A percentile compares a stretch with the other conserved stretches of the same genome.
Evolutionary conservation across 1,140 invertebrate species (phyloP).

Genomic region (Orius laevigatus): DNA sequence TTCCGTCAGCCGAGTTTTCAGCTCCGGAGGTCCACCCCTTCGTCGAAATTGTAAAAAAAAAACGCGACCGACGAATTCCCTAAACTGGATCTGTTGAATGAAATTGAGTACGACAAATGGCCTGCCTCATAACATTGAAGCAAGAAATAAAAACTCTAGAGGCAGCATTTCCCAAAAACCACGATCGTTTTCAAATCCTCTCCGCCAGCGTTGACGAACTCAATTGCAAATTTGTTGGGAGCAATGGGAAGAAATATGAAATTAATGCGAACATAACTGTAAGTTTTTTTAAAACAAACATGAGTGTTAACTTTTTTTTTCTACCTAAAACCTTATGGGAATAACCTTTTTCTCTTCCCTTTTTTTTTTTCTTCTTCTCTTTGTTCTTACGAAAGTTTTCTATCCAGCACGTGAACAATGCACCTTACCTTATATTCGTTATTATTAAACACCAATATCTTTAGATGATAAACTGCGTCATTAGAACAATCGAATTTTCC

Average conservation of each 20-base stretch:
- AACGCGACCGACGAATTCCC: neutral
- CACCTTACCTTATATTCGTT: no score
- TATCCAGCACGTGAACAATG: no score
- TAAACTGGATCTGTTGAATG: no score
- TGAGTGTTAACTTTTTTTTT: no score
- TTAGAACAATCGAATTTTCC: no score
- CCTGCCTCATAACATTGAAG: slow-evolving; percentile 93
- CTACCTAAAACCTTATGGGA: no score
- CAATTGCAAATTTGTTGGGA: slow-evolving; percentile 88
- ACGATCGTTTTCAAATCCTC: slow-evolving; percentile 93
- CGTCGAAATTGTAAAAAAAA: neutral
- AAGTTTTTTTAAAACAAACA: slow-evolving; percentile 28
- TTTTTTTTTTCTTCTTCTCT: no score
- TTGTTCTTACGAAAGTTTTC: no score
- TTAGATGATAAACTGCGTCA: no score
- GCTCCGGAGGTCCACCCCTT: neutral
- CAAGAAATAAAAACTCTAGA: slow-evolving; percentile 95
- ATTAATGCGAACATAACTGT: slow-evolving; percentile 97
- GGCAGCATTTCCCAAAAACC: slow-evolving; percentile 82
- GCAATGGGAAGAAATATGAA: slow-evolving; percentile 85
- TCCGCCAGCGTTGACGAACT: slow-evolving; percentile 96
- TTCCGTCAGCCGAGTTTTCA: no score
- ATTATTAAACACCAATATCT: no score
- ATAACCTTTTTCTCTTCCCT: no score
- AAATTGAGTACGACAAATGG: slow-evolving; percentile 45